phyloP scores from a whole-genome alignment of 2,888 invertebrate genomes.

The Stenodema calcarata region DNA sequence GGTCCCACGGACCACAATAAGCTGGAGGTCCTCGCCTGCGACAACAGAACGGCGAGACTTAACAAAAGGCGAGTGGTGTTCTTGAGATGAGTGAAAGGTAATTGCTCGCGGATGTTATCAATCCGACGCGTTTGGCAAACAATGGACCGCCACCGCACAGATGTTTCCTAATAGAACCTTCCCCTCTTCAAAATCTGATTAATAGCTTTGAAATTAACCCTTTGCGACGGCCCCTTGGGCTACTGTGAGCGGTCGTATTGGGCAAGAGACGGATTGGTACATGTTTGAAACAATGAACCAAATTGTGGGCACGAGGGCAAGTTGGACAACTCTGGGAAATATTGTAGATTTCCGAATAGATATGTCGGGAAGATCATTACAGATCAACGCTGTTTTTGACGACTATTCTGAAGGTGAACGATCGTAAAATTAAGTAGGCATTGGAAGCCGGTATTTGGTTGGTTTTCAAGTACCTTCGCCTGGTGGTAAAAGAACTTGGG shows the following conservation, averaged over 20 bases:
- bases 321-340: no score
- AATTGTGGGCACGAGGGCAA: no score
- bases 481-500: no score
- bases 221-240: neutral
- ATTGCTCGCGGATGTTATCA: constrained; percentile 36
- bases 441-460: no score
- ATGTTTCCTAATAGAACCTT: constrained; percentile 4
- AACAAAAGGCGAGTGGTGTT: constrained; percentile 9
- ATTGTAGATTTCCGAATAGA: no score
- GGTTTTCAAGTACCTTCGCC: no score
- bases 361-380: no score
- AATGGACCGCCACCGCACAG: constrained; percentile 7
- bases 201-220: constrained; percentile 10
- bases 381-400: no score
- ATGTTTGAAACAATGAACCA: no score
- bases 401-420: no score
- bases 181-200: constrained; percentile 7
- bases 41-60: neutral
- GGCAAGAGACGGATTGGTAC: no score
- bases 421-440: no score
- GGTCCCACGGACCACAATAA: constrained; percentile 23
- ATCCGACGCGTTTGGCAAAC: constrained; percentile 17
- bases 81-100: constrained; percentile 34
- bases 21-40: neutral
- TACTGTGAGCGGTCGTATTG: neutral